A percentile compares a stretch with the other conserved stretches of the same genome.
Evolutionary conservation across 2,888 invertebrate species (phyloP).

Genomic region (Nemotelus nigrinus): DNA sequence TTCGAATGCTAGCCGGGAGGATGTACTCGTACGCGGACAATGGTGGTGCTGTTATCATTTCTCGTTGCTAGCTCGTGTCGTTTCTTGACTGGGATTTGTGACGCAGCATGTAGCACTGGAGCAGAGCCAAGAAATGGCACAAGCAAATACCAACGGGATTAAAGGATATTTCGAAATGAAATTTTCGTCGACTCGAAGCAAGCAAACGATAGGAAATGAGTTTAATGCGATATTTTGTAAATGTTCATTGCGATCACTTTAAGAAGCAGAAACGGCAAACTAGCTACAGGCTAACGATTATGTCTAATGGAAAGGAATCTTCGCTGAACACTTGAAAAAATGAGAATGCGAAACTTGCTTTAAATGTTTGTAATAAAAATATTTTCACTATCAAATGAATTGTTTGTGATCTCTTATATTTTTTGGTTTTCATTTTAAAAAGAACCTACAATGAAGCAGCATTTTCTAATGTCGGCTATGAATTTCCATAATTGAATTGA

Average conservation of each 20-base stretch:
- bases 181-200: constrained; percentile 43
- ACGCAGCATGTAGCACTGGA: constrained; percentile 16
- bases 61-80: not conserved
- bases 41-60: constrained; percentile 17
- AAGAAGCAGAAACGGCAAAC: not conserved
- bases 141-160: constrained; percentile 48
- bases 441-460: no score
- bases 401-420: no score
- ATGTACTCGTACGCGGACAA: not conserved
- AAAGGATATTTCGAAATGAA: constrained; percentile 50
- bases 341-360: no score
- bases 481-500: no score
- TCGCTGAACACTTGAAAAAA: no score
- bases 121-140: constrained; percentile 19
- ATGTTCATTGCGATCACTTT: constrained; percentile 35
- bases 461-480: no score
- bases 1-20: no score
- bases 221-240: constrained; percentile 12
- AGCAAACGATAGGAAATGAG: constrained; percentile 22
- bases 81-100: constrained; percentile 31
- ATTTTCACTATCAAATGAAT: no score
- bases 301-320: no score
- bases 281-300: no score
- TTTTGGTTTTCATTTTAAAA: no score
- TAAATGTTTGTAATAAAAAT: no score